Evolutionary conservation across 2,113 vertebrate species (phyloP).

Genomic region (Dasyurus viverrinus): DNA sequence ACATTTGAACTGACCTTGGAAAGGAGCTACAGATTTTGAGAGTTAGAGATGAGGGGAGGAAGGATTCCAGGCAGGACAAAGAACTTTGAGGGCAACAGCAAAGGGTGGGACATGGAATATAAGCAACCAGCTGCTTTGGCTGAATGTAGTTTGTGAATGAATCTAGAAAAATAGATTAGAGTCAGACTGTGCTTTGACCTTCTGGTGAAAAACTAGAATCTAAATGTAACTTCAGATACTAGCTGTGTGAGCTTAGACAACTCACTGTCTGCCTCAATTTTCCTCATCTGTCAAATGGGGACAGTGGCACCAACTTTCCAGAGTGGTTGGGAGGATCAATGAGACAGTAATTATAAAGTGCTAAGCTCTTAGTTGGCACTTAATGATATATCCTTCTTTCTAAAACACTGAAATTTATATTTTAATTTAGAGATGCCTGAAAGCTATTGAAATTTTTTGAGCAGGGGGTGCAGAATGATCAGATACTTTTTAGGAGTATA

Average conservation of each 20-base stretch:
- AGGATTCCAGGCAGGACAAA: not conserved
- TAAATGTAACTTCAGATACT: not conserved
- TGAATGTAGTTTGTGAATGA: not conserved
- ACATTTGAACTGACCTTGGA: not conserved
- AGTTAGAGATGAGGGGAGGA: not conserved
- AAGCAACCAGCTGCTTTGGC: not conserved
- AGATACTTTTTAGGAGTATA: not conserved
- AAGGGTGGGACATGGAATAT: not conserved
- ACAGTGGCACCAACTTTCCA: not conserved
- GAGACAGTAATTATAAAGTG: not conserved
- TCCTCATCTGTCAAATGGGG: not conserved
- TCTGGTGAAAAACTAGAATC: not conserved
- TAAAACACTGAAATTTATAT: not conserved
- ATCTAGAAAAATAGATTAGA: not conserved
- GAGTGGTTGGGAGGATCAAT: not conserved
- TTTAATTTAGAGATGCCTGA: not conserved
- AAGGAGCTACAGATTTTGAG: not conserved
- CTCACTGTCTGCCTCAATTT: not conserved
- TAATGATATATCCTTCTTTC: not conserved
- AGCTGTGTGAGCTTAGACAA: not conserved
- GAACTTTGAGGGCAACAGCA: not conserved
- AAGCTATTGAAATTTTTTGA: not conserved
- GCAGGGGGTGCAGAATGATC: not conserved
- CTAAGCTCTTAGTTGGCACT: not conserved
- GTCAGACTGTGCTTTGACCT: not conserved